phyloP scores from a whole-genome alignment of 2,888 invertebrate species.

The Xanthorhoe spadicearia region DNA sequence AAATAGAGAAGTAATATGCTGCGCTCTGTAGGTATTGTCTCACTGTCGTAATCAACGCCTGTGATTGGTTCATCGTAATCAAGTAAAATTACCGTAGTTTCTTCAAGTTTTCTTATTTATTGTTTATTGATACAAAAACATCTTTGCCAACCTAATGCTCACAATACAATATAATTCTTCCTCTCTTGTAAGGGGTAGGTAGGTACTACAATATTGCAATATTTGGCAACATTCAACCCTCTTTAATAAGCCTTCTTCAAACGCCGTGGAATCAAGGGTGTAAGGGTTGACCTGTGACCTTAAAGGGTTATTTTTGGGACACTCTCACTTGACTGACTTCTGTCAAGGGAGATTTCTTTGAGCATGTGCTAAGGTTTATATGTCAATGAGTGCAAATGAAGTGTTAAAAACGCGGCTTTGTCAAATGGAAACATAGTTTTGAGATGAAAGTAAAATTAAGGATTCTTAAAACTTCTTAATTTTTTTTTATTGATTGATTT shows the following conservation, averaged over 20 bases:
- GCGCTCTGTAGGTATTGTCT: too few relatives aligned
- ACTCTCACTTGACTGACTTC: conserved; percentile 36
- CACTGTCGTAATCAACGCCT: too few relatives aligned
- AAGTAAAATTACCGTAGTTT: too few relatives aligned
- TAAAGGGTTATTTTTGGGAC: conserved; percentile 39
- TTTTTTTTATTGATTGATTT: too few relatives aligned
- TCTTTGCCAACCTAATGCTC: too few relatives aligned
- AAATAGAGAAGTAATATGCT: too few relatives aligned
- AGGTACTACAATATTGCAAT: conserved; percentile 9
- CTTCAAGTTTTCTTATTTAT: too few relatives aligned
- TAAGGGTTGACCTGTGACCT: conserved; percentile 43
- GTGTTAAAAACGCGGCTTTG: conserved; percentile 19
- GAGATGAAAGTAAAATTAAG: background rate
- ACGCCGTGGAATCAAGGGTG: conserved; percentile 43
- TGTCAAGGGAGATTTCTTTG: conserved; percentile 32
- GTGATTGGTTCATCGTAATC: too few relatives aligned
- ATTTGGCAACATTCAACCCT: conserved; percentile 30
- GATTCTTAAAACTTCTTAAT: too few relatives aligned
- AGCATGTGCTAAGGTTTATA: conserved; percentile 32
- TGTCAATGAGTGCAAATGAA: conserved; percentile 32
- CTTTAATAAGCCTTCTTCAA: conserved; percentile 31
- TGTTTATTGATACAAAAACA: too few relatives aligned
- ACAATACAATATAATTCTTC: background rate
- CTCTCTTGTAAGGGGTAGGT: background rate
- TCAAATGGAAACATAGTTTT: background rate